These are phyloP conservation scores for Dicaeum eximium DNA, from an alignment of 2,113 vertebrate species.

Conservation along the genomic window DNA sequence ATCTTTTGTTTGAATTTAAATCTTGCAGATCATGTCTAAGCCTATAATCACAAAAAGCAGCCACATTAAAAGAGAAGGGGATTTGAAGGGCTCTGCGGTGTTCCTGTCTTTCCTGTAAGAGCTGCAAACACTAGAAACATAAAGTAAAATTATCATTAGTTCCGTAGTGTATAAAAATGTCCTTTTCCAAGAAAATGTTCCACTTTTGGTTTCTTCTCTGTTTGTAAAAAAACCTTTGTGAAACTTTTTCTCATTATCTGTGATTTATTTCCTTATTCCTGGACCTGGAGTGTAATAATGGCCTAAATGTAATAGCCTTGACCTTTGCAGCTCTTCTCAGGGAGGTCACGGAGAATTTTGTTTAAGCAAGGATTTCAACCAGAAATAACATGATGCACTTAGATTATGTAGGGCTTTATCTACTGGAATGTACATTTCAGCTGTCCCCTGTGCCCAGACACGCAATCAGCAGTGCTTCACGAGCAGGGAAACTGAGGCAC, in stretches of 20 bases:
- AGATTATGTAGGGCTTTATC: not conserved
- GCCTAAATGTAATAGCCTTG: conserved; percentile 48
- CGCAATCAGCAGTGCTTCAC: not conserved
- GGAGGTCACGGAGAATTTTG: not conserved
- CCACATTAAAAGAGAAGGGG: not conserved
- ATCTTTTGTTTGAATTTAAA: conserved; percentile 23
- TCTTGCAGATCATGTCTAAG: not conserved
- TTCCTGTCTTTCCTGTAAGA: not conserved
- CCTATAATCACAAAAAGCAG: not conserved
- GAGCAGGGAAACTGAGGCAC: conserved; percentile 40
- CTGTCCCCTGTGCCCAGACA: not conserved
- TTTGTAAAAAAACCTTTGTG: not conserved
- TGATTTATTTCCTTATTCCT: conserved; percentile 46
- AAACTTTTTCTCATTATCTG: conserved; percentile 58
- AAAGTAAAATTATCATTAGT: not conserved
- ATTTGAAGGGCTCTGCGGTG: not conserved
- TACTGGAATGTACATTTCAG: not conserved
- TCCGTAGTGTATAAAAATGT: not conserved
- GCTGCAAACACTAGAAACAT: not conserved
- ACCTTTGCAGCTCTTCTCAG: conserved; percentile 51
- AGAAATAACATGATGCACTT: not conserved
- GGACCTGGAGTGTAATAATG: conserved; percentile 40
- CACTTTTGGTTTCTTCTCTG: not conserved
- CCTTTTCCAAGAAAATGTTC: not conserved
- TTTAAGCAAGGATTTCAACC: conserved; percentile 34